phyloP scores from a whole-genome alignment of 2,888 invertebrate genomes.

The Acanthoscelides obtectus region DNA sequence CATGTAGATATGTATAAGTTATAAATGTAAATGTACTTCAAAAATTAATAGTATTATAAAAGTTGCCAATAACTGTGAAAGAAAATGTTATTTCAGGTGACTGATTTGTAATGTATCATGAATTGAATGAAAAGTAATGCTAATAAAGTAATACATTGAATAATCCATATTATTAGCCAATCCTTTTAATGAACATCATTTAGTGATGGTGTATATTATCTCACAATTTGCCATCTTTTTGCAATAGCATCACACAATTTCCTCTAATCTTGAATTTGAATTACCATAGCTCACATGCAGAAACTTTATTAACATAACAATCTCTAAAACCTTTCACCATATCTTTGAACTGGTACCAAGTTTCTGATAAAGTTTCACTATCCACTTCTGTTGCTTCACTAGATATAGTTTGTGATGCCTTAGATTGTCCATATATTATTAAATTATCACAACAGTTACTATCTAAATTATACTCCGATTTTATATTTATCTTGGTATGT shows the following conservation, averaged over 20 bases:
- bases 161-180: too few relatives aligned
- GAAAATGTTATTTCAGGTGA: too few relatives aligned
- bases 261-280: neutral
- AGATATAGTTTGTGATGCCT: slow-evolving; percentile 9
- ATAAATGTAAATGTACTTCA: too few relatives aligned
- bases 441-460: slow-evolving; percentile 38
- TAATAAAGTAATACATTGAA: too few relatives aligned
- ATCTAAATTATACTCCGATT: slow-evolving; percentile 23
- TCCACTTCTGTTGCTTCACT: slow-evolving; percentile 25
- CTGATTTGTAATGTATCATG: too few relatives aligned
- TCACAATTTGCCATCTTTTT: too few relatives aligned
- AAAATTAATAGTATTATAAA: too few relatives aligned
- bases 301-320: slow-evolving; percentile 52
- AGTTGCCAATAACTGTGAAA: too few relatives aligned
- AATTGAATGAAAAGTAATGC: too few relatives aligned
- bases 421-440: slow-evolving; percentile 24
- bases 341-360: slow-evolving; percentile 55
- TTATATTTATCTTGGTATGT: slow-evolving; percentile 34
- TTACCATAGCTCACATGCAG: slow-evolving; percentile 53
- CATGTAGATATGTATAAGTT: too few relatives aligned
- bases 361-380: neutral
- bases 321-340: slow-evolving; percentile 58
- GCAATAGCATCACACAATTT: neutral
- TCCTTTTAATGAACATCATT: too few relatives aligned
- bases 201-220: too few relatives aligned